Conservation (phyloP, 2,888 invertebrate genomes). For the Drosophila setosimentum region DNA sequence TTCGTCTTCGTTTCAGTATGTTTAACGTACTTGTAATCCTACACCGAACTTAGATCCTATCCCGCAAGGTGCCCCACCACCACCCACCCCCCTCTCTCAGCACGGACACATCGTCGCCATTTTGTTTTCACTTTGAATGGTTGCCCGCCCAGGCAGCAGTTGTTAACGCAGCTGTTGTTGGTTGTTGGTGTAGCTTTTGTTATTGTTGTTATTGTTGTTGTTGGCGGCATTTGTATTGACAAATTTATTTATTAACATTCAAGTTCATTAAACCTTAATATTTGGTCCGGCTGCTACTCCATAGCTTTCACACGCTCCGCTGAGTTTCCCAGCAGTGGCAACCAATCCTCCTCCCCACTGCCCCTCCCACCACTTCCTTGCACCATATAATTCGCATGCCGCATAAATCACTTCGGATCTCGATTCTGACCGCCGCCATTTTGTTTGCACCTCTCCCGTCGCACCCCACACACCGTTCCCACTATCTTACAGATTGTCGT, state of each 20-base stretch:
- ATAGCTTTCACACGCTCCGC: constrained; percentile 60
- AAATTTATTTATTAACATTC: constrained; percentile 80
- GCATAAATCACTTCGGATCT: constrained; percentile 68
- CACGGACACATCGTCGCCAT: constrained; percentile 34
- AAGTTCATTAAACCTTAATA: constrained; percentile 77
- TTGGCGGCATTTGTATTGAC: constrained; percentile 61
- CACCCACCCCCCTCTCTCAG: neutral
- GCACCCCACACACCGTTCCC: neutral
- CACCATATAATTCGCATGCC: neutral
- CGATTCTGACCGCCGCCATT: constrained; percentile 51
- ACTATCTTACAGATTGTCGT: neutral
- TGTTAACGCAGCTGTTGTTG: constrained; percentile 37
- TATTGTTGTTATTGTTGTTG: constrained; percentile 21
- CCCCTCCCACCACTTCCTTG: neutral
- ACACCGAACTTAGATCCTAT: constrained; percentile 12
- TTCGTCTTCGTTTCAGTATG: constrained; percentile 73
- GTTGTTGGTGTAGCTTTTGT: constrained; percentile 8
- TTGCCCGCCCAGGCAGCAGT: constrained; percentile 27
- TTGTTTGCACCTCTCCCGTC: constrained; percentile 31
- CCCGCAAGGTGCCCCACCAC: neutral
- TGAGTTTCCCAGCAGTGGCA: constrained; percentile 16
- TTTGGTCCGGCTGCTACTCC: constrained; percentile 38
- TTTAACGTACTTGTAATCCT: constrained; percentile 49
- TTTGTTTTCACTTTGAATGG: constrained; percentile 46
- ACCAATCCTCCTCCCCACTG: neutral